Base-by-base conservation (phyloP, 1,140 invertebrate species). In the Drosophila nigrodunni region DNA sequence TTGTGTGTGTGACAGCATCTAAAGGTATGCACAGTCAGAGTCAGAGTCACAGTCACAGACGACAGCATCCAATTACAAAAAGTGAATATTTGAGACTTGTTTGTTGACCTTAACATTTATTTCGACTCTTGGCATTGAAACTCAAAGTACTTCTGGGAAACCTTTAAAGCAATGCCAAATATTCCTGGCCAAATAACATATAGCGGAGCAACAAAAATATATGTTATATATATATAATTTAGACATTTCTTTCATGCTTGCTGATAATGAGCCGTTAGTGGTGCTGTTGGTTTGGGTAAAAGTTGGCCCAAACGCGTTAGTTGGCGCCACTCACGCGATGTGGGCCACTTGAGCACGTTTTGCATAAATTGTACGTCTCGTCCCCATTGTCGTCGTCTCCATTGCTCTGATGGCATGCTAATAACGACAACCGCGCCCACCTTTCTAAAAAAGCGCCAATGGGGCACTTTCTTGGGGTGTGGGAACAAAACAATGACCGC, bases 31-130 rank as follows among this genome's bases (percentile, higher is more conserved):
- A 60, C 25, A 61, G 68, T 41, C 59, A 80, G 57, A 30, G 62
- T 55, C 59, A 80, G 57, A 18, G 62, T 55, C 59, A 80, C 49
- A 30, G 62, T 55, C 64, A 41, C 59, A 77, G 77, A 74, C 68
- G 77, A 77, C 82, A 88, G 65, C 82, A 79, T 88, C 83, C 83
- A 86, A 88, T 86, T 86, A 86, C 82, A 86, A 86, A 57, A 83
- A 86, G 82, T 82, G 79, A 82, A 78, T 82, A 77, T 87, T 82
- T 73, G 79, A 82, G 75, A 76, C 74, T 72, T 72, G 70, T 67
- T 59, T 65, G 80, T 78, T 76, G 82, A 86, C 82, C 82, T 86
- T 86, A 86, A 82, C 82, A 88, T 87, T 88, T 87, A 80, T 80
- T 82, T 73, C 65, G 74, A 65, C 68, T 21, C 54, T 57, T 41